Percentiles rank a stretch among this genome's conserved stretches.
Conservation (phyloP, 2,113 vertebrate genomes). For the Lepidiolamprologus cunningtoni region DNA sequence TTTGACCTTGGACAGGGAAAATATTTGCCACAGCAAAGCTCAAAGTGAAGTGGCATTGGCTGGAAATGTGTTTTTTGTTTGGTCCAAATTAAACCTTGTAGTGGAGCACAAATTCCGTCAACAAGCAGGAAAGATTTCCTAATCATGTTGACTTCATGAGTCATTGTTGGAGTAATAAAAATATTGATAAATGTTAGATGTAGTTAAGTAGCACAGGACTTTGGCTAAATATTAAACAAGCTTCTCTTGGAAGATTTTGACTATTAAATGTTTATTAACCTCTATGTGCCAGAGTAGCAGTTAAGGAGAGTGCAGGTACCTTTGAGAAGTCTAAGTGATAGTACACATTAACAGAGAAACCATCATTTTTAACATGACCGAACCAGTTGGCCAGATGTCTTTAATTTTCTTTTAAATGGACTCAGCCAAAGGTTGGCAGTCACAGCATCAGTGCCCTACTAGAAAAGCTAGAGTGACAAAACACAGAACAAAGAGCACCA, state of each 20-base stretch:
- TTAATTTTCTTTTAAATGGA: not conserved
- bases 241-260: not conserved
- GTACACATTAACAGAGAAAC: not conserved
- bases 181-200: not conserved
- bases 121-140: not conserved
- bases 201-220: not conserved
- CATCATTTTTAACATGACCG: not conserved
- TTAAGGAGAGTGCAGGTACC: not conserved
- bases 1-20: not conserved
- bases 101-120: not conserved
- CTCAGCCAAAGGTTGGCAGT: not conserved
- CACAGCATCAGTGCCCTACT: not conserved
- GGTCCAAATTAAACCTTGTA: not conserved
- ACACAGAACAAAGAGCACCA: not conserved
- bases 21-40: not conserved
- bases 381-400: not conserved
- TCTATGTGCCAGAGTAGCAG: not conserved
- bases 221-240: not conserved
- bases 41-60: not conserved
- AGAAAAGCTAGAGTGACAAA: not conserved
- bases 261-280: not conserved
- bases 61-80: not conserved
- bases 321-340: not conserved
- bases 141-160: not conserved
- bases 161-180: not conserved